Evolutionary conservation across 2,113 vertebrate species (phyloP), one percentile per base, ranked within the genome.

Genomic region (Australoheros scitulus): DNA sequence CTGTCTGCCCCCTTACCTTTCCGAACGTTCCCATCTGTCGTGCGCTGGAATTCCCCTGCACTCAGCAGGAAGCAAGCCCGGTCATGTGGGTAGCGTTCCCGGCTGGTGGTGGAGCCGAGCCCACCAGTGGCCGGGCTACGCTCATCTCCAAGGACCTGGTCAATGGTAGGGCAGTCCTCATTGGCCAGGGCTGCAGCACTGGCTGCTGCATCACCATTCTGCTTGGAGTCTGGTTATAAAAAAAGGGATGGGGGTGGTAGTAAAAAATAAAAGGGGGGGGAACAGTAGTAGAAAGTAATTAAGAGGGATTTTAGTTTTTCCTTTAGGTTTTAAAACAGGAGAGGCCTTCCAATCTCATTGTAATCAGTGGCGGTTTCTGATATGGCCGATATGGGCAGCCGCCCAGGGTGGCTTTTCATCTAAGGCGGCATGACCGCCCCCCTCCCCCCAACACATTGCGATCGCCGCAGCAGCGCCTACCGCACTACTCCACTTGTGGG

Each of bases 151-250:
- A 99, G 96, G 90, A 98, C 98, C 96, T 99, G 98, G 96, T 99
- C 98, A 92, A 99, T 99, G 94, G 97, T 98, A 94, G 98, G 98
- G 93, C 98, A 99, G 97, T 99, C 98, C 97, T 99, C 98, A 59
- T 99, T 99, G 95, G 98, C 98, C 96, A 99, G 96, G 89, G 98
- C 98, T 41, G 98, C 98, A 65, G 98, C 97, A 72, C 97, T 99
- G 92, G 98, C 97, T 78, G 97, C 97, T 56, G 98, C 97, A 76
- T 99, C 98, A 68, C 98, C 98, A 82, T 99, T 99, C 96, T 97
- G 97, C 96, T 99, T 99, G 90, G 98, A 98, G 96, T 99, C 98
- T 99, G 52, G 6, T 22, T 36, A 4, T 29, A 56, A 55, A 55
- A 14, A 13, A 9, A 6, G 32, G 10, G 13, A 26, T 3, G 11